Base-by-base conservation (phyloP, 2,797 vertebrate species). In the Muraenolepis orangiensis region DNA sequence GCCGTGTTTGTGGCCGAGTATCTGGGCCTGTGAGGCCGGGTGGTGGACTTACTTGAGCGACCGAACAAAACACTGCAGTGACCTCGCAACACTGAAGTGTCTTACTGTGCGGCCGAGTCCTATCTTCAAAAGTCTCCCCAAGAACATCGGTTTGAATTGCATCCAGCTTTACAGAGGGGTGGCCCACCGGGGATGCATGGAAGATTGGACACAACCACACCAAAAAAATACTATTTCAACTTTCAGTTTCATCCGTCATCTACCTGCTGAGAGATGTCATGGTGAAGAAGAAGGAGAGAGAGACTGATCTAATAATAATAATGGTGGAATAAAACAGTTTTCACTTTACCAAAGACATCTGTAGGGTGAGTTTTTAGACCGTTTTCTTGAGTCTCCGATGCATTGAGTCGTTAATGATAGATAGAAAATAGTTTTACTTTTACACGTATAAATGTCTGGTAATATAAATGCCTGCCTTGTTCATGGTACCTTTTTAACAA, bases 1-100 rank as follows among this genome's bases (percentile, higher is more conserved):
- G 93, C 92, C 0, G 87, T 95, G 68, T 98, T 98, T 80, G 75
- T 97, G 80, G 92, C 94, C 0, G 96, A 97, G 61, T 96, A 96
- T 73, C 85, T 97, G 80, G 93, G 93, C 30, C 91, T 97, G 69
- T 94, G 76, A 93, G 66, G 67, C 57, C 3, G 1, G 2, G 26
- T 13, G 0, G 64, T 12, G 61, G n/a, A 13, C 23, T 29, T 8
- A 13, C 23, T 29, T 8, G 23, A n/a, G 26, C 12, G 64, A 72
- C 29, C 12, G 18, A 16, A 8, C 32, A 34, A 29, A 66, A 73
- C 69, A 5, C 23, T 16, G 8, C 71, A 14, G 8, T 1, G 11
- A n/a, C n/a, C n/a, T n/a, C n/a, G n/a, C n/a, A n/a, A n/a, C n/a
- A 5, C 23, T 16, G 8, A 72, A 14, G 8, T 1, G 11, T 20